A percentile compares a stretch with the other conserved stretches of the same genome.
These are phyloP conservation scores for Tipula lateralis DNA, from an alignment of 2,888 invertebrate genomes.

Conservation along the genomic window DNA sequence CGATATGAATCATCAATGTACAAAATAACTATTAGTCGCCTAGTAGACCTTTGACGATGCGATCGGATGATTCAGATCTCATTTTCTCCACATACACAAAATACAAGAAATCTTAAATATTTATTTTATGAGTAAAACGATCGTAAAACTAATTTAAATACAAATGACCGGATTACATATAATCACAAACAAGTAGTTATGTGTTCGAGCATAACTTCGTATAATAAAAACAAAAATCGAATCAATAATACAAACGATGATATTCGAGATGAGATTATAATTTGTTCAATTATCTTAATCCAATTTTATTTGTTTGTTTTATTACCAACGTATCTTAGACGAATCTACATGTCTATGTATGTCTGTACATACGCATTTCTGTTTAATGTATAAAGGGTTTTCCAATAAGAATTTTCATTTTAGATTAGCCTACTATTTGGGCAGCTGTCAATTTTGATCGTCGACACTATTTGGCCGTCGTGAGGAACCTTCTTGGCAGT, in stretches of 20 bases:
- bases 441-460: too few relatives aligned
- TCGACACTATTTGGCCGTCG: too few relatives aligned
- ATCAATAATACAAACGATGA: not conserved
- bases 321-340: not conserved
- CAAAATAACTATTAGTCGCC: not conserved
- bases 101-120: not conserved
- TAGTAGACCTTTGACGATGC: not conserved
- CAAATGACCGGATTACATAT: not conserved
- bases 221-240: not conserved
- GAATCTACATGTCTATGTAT: not conserved
- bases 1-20: too few relatives aligned
- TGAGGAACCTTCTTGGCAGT: too few relatives aligned
- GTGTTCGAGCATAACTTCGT: not conserved
- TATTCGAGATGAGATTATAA: slow-evolving; percentile 1
- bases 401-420: too few relatives aligned
- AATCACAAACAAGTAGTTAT: not conserved
- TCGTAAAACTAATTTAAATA: not conserved
- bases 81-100: not conserved
- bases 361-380: not conserved
- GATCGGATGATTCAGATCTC: not conserved
- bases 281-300: slow-evolving; percentile 1
- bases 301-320: slow-evolving; percentile 3
- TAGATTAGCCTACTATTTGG: too few relatives aligned
- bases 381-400: too few relatives aligned
- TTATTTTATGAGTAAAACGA: not conserved